Conservation (phyloP, 2,888 invertebrate genomes). For the Hypomecis atomaria region DNA sequence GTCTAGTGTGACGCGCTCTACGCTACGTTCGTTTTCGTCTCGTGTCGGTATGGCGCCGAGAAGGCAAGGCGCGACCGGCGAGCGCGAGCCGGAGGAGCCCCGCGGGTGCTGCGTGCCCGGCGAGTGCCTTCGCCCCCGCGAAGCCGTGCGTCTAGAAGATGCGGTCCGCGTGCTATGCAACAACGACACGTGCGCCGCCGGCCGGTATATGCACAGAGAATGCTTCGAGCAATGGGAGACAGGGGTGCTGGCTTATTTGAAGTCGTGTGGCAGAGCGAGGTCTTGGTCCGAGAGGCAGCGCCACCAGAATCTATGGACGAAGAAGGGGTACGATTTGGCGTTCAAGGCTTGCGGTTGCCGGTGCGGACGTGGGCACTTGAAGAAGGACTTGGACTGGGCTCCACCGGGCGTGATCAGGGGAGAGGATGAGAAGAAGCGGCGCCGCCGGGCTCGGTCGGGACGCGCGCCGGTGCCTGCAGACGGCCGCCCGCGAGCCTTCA, state of each 20-base stretch:
- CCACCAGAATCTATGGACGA: slow-evolving; percentile 98
- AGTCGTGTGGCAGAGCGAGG: slow-evolving; percentile 95
- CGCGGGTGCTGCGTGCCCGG: slow-evolving; percentile 93
- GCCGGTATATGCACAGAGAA: slow-evolving; percentile 97
- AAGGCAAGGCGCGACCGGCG: slow-evolving; percentile 80
- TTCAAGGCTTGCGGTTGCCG: slow-evolving; percentile 98
- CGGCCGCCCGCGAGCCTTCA: slow-evolving; percentile 88
- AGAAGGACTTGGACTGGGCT: slow-evolving; percentile 97
- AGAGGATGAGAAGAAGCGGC: slow-evolving; percentile 78
- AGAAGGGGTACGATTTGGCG: slow-evolving; percentile 98
- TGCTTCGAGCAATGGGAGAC: slow-evolving; percentile 98
- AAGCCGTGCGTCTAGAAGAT: slow-evolving; percentile 87
- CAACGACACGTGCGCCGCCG: slow-evolving; percentile 95
- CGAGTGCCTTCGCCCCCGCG: slow-evolving; percentile 91
- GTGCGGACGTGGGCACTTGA: slow-evolving; percentile 95
- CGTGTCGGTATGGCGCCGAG: slow-evolving; percentile 80
- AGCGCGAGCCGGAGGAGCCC: slow-evolving; percentile 78
- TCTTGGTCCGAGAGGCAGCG: slow-evolving; percentile 98
- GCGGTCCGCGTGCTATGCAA: slow-evolving; percentile 96
- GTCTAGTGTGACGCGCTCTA: slow-evolving; percentile 81
- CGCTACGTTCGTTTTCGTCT: slow-evolving; percentile 78
- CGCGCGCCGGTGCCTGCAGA: slow-evolving; percentile 72
- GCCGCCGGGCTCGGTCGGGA: slow-evolving; percentile 70
- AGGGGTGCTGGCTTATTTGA: slow-evolving; percentile 93
- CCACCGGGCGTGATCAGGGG: slow-evolving; percentile 87